Percentiles rank a stretch among this genome's conserved stretches.
These are phyloP conservation scores for Ectemnius lituratus DNA, from an alignment of 2,888 invertebrate genomes.

Conservation along the genomic window DNA sequence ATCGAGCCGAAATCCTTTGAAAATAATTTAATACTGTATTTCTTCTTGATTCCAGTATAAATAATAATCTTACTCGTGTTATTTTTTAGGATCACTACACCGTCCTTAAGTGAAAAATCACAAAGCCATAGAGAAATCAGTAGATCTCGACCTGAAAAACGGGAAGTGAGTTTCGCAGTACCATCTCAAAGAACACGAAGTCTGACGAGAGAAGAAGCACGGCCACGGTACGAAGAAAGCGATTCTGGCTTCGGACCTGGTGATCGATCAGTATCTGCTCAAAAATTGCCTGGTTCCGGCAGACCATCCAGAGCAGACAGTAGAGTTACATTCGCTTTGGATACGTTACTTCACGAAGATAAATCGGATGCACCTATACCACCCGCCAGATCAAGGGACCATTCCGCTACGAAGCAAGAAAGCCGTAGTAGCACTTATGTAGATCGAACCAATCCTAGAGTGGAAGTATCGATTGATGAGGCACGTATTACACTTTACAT, in stretches of 20 bases:
- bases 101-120: conserved; percentile 70
- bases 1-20: no score
- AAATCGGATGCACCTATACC: conserved; percentile 57
- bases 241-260: conserved; percentile 53
- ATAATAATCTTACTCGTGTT: no score
- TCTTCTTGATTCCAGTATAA: no score
- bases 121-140: conserved; percentile 73
- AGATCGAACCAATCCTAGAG: conserved; percentile 21
- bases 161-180: conserved; percentile 68
- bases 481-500: conserved; percentile 14
- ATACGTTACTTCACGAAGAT: conserved; percentile 53
- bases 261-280: conserved; percentile 68
- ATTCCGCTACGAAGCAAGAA: conserved; percentile 42
- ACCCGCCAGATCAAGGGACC: conserved; percentile 63
- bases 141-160: conserved; percentile 66
- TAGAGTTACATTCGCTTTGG: conserved; percentile 72
- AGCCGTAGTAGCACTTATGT: conserved; percentile 30
- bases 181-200: conserved; percentile 73
- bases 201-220: conserved; percentile 72
- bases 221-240: conserved; percentile 49
- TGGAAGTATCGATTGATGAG: conserved; percentile 21
- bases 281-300: conserved; percentile 57
- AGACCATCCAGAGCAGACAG: conserved; percentile 72
- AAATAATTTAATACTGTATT: no score
- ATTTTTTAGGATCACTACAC: conserved; percentile 56